Percentiles rank a stretch among this genome's conserved stretches.
These are phyloP conservation scores for Hemiscyllium ocellatum DNA, from an alignment of 2,113 vertebrate species.

Conservation along the genomic window DNA sequence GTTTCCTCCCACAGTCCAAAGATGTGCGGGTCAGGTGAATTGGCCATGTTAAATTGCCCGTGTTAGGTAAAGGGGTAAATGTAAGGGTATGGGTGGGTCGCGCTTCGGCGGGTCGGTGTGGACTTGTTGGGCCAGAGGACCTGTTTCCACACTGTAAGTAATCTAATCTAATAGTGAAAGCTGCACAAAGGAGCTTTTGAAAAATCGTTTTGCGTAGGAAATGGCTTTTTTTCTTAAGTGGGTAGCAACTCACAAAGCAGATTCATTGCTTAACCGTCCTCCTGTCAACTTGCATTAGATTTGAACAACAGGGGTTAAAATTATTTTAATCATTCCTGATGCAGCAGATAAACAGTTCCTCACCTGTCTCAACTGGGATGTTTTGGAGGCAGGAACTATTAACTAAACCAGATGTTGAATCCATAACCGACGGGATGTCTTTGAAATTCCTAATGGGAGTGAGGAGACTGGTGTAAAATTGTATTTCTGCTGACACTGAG, in stretches of 20 bases:
- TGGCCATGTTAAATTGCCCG: too few species aligned
- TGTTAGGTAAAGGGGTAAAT: too few species aligned
- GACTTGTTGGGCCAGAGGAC: too few species aligned
- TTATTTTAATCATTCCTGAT: not conserved
- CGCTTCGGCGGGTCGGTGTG: too few species aligned
- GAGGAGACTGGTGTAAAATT: not conserved
- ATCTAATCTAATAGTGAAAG: too few species aligned
- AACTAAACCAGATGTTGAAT: not conserved
- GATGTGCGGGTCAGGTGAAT: too few species aligned
- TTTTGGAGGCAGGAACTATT: not conserved
- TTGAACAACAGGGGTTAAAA: not conserved
- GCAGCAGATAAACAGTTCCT: not conserved
- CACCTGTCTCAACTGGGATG: not conserved
- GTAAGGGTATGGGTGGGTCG: too few species aligned
- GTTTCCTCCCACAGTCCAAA: too few species aligned
- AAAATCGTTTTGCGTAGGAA: not conserved
- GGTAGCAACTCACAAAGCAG: not conserved
- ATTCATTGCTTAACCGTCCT: not conserved
- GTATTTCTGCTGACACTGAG: not conserved
- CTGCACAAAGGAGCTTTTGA: not conserved
- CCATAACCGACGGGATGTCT: not conserved
- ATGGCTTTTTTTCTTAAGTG: not conserved
- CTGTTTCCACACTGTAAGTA: too few species aligned
- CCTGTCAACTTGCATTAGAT: not conserved
- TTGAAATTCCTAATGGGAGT: not conserved